Evolutionary conservation across 37 sponge, comb jelly and placozoan species (phyloP).

Genomic region (Cliona cf. orientalis): DNA sequence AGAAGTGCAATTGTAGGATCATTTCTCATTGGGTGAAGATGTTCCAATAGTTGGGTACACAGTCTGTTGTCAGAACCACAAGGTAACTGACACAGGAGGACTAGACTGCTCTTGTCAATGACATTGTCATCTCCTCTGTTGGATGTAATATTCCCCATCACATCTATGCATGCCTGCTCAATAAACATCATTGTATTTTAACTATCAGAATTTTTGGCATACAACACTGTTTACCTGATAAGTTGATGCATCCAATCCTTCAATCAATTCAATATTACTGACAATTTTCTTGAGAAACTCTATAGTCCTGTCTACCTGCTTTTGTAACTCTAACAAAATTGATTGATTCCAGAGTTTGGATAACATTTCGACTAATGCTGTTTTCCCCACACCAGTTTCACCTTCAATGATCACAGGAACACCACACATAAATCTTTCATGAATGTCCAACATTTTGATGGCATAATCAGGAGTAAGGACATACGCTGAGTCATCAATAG

Average conservation of each 20-base stretch:
- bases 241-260: no score
- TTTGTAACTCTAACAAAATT: slow-evolving; percentile 42
- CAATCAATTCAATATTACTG: slow-evolving; percentile 16
- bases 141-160: slow-evolving; percentile 20
- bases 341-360: slow-evolving; percentile 76
- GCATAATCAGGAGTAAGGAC: slow-evolving; percentile 86
- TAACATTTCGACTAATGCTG: slow-evolving; percentile 84
- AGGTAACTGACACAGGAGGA: slow-evolving; percentile 29
- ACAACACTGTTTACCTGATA: no score
- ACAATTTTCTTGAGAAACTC: slow-evolving; percentile 30
- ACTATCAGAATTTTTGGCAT: no score
- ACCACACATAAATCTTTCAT: slow-evolving; percentile 83
- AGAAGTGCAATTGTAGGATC: slow-evolving; percentile 46
- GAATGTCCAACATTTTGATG: slow-evolving; percentile 83
- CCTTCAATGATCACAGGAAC: slow-evolving; percentile 92
- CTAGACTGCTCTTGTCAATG: slow-evolving; percentile 30
- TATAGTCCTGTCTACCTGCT: slow-evolving; percentile 11
- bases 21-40: slow-evolving; percentile 39
- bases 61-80: slow-evolving; percentile 18
- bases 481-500: slow-evolving; percentile 74
- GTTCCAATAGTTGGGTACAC: background rate
- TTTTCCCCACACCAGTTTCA: slow-evolving; percentile 94
- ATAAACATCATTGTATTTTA: no score
- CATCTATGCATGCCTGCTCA: slow-evolving; percentile 38
- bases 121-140: no score